Percentiles rank a stretch among this genome's conserved stretches.
Evolutionary conservation across 2,797 vertebrate genomes (phyloP).

Genomic region (Luscinia megarhynchos): DNA sequence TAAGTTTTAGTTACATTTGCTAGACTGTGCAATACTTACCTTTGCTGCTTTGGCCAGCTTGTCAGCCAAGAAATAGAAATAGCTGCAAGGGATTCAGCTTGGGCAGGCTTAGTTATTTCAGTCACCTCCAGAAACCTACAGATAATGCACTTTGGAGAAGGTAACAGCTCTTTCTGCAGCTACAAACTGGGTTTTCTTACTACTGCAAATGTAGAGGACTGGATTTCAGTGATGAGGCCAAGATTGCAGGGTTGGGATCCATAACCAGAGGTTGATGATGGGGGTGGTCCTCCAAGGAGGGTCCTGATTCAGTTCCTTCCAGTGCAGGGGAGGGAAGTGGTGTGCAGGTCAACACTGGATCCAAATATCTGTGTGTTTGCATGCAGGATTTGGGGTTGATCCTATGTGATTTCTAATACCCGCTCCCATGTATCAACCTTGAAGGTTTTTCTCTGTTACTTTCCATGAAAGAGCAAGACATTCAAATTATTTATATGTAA

Average conservation of each 20-base stretch:
- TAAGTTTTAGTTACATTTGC: background rate
- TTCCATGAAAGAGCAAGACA: slow-evolving; percentile 70
- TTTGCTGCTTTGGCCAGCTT: slow-evolving; percentile 24
- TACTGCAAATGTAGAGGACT: background rate
- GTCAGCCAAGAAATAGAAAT: slow-evolving; percentile 25
- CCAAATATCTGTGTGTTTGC: background rate
- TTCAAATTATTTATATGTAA: slow-evolving; percentile 62
- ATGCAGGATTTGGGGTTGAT: slow-evolving; percentile 1
- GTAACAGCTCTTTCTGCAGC: background rate
- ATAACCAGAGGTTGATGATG: slow-evolving; percentile 38
- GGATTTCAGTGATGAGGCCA: background rate
- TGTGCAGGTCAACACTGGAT: background rate
- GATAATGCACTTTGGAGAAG: background rate
- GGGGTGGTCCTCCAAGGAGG: slow-evolving; percentile 8
- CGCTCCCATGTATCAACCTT: slow-evolving; percentile 66
- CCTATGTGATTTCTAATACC: slow-evolving; percentile 16
- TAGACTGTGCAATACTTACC: slow-evolving; percentile 14
- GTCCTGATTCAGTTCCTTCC: slow-evolving; percentile 14
- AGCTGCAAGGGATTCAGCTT: background rate
- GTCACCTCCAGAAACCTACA: background rate
- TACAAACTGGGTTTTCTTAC: background rate
- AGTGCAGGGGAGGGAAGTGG: background rate
- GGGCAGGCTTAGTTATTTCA: slow-evolving; percentile 3
- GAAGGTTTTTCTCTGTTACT: slow-evolving; percentile 74
- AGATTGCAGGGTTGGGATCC: background rate